Percentiles rank a stretch among this genome's conserved stretches.
Conservation (phyloP, 2,113 vertebrate species). For the Etia nguti region DNA sequence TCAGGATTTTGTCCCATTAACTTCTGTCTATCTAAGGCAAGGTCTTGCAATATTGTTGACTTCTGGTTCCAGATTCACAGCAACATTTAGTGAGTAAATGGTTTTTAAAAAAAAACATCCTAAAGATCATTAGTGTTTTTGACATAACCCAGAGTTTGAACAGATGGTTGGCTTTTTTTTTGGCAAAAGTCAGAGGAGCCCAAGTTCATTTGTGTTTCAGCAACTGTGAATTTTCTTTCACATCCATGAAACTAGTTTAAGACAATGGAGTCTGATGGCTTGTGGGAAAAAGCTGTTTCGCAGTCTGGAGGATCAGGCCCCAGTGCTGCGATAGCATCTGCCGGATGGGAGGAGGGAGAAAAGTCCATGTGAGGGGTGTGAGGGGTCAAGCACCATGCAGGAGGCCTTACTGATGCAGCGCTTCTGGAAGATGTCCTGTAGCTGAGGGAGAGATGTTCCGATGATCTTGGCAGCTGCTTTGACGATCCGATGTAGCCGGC, state of each 20-base stretch:
- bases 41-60: background rate
- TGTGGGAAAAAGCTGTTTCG: too few relatives aligned
- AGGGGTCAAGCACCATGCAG: too few relatives aligned
- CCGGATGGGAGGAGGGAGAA: too few relatives aligned
- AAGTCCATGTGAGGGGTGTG: too few relatives aligned
- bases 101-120: background rate
- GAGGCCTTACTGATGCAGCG: too few relatives aligned
- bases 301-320: too few relatives aligned
- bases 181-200: background rate
- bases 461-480: too few relatives aligned
- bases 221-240: background rate
- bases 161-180: background rate
- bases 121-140: background rate
- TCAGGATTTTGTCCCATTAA: background rate
- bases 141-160: background rate
- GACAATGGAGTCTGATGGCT: too few relatives aligned
- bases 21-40: background rate
- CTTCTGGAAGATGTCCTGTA: too few relatives aligned
- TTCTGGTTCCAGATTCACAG: background rate
- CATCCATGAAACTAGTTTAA: background rate
- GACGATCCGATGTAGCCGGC: too few relatives aligned
- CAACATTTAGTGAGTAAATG: background rate
- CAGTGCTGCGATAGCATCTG: too few relatives aligned
- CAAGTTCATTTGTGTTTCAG: background rate
- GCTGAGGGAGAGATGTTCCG: too few relatives aligned